Conservation (phyloP, 1,140 invertebrate genomes). For the Lutraria rhynchaena region DNA sequence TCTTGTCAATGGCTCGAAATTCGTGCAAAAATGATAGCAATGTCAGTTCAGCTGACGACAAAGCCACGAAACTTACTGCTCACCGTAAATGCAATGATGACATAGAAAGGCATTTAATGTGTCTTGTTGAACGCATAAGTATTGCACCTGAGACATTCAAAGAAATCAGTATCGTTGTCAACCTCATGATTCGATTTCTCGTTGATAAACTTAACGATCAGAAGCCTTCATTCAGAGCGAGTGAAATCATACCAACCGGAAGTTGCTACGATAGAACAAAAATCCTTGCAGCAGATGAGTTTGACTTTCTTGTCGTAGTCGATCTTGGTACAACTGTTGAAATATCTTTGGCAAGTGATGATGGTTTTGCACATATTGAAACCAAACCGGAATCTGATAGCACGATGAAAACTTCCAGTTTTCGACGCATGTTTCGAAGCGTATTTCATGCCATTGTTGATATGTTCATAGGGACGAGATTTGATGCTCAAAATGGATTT, state of each 20-base stretch:
- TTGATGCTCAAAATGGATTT: background rate
- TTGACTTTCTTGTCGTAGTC: constrained; percentile 11
- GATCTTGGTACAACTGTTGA: background rate
- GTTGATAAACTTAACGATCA: background rate
- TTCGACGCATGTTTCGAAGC: background rate
- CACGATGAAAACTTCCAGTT: background rate
- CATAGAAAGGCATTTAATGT: no score
- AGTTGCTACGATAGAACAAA: constrained; percentile 5
- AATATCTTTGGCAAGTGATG: background rate
- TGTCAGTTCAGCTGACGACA: no score
- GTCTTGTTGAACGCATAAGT: no score
- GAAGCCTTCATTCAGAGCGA: background rate
- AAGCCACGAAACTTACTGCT: no score
- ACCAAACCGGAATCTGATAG: background rate
- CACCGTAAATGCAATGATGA: no score
- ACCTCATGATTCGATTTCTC: no score
- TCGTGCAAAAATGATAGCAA: no score
- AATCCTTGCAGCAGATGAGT: constrained; percentile 1
- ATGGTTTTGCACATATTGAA: background rate
- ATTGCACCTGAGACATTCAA: no score
- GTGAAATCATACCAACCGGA: background rate
- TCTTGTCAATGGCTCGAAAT: no score
- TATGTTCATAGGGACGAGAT: background rate
- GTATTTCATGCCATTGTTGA: background rate
- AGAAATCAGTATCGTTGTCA: no score